Percentiles rank a stretch among this genome's conserved stretches.
These are phyloP conservation scores for Bungarus multicinctus DNA, from an alignment of 2,113 vertebrate species.

Conservation along the genomic window DNA sequence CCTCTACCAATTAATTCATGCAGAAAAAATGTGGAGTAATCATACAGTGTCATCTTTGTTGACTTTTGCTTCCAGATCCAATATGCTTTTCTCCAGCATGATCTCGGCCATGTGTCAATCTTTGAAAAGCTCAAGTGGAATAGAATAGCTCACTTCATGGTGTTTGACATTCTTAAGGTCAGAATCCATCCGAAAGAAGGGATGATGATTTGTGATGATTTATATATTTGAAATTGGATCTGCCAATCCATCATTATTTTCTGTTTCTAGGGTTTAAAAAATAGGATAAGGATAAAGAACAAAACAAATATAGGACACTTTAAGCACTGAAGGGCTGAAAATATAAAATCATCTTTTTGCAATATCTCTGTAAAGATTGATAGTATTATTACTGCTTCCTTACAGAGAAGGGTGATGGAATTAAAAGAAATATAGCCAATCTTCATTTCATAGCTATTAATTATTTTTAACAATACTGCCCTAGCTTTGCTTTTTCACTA, in stretches of 20 bases:
- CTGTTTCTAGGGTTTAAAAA: neutral
- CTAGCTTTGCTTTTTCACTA: neutral
- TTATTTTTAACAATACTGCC: neutral
- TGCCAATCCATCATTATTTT: neutral
- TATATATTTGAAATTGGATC: neutral
- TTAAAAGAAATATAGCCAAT: neutral
- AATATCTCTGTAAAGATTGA: neutral
- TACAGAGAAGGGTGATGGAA: neutral
- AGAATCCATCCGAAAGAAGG: neutral
- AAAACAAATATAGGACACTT: neutral
- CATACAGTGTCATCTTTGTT: neutral
- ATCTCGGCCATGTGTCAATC: conserved; percentile 70
- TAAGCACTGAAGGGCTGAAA: neutral
- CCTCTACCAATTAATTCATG: neutral
- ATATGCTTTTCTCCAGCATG: conserved; percentile 70
- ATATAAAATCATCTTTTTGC: neutral
- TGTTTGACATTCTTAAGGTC: conserved; percentile 72
- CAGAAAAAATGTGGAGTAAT: neutral
- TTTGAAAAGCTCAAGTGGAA: conserved; percentile 67
- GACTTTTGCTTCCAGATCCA: conserved; percentile 56
- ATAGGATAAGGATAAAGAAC: neutral
- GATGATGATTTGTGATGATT: neutral
- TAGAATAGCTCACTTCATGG: conserved; percentile 63
- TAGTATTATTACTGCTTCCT: neutral
- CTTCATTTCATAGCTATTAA: neutral